These are phyloP conservation scores for Leucoma salicis DNA, from an alignment of 2,888 invertebrate species.

Conservation along the genomic window DNA sequence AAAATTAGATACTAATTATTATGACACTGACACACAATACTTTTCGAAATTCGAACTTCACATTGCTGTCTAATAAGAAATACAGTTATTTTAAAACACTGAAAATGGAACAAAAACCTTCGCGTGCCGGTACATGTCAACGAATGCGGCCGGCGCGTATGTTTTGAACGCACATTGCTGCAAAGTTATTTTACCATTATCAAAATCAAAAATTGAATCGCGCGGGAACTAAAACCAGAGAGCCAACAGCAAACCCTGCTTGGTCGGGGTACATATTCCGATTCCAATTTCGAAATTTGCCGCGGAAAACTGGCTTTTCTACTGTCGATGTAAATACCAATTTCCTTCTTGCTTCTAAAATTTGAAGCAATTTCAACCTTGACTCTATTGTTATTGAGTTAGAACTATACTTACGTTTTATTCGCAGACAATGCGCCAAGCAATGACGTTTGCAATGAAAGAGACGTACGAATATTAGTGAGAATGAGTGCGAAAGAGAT, in stretches of 20 bases:
- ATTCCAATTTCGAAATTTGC: slow-evolving; percentile 73
- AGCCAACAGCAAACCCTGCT: slow-evolving; percentile 39
- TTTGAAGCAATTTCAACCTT: slow-evolving; percentile 42
- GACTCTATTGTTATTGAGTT: slow-evolving; percentile 31
- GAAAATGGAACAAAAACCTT: slow-evolving; percentile 73
- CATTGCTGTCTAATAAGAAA: slow-evolving; percentile 54
- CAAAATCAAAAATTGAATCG: slow-evolving; percentile 26
- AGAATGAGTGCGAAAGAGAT: slow-evolving; percentile 49
- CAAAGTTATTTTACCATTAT: slow-evolving; percentile 41
- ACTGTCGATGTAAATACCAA: slow-evolving; percentile 77
- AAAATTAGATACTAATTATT: slow-evolving; percentile 15
- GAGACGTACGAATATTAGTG: slow-evolving; percentile 40
- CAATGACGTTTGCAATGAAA: slow-evolving; percentile 74
- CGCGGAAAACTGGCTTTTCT: slow-evolving; percentile 78
- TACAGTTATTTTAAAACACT: slow-evolving; percentile 43
- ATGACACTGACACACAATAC: slow-evolving; percentile 29
- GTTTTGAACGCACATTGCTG: slow-evolving; percentile 55
- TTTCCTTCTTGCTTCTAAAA: slow-evolving; percentile 60
- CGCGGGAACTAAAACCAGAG: slow-evolving; percentile 38
- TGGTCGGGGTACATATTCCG: slow-evolving; percentile 53
- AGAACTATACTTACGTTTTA: slow-evolving; percentile 35
- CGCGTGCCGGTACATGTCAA: slow-evolving; percentile 76
- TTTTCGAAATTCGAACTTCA: slow-evolving; percentile 46
- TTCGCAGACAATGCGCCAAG: slow-evolving; percentile 76
- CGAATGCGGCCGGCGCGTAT: slow-evolving; percentile 68